These are phyloP conservation scores for Goniozus legneri DNA, from an alignment of 1,140 invertebrate genomes.

Conservation along the genomic window DNA sequence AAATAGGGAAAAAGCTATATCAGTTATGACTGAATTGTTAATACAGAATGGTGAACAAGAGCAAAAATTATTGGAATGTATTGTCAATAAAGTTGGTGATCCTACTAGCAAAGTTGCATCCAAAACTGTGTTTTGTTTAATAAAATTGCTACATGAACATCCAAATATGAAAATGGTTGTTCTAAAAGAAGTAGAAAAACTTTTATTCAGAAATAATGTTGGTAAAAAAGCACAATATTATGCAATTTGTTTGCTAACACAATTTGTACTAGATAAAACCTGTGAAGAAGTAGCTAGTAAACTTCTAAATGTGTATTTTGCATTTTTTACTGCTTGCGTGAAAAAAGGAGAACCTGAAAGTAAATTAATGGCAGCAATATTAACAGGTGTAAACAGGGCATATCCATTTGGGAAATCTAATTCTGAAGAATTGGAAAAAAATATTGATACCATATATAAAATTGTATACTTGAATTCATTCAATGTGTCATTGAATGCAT, in stretches of 20 bases:
- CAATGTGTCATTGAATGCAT: constrained; percentile 80
- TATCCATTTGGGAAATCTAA: constrained; percentile 73
- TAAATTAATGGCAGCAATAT: constrained; percentile 86
- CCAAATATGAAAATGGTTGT: constrained; percentile 90
- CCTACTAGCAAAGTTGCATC: constrained; percentile 83
- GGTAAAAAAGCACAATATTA: constrained; percentile 87
- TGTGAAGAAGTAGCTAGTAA: constrained; percentile 75
- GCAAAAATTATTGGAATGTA: constrained; percentile 71
- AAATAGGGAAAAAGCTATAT: constrained; percentile 79
- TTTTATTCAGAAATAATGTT: constrained; percentile 86
- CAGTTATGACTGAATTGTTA: constrained; percentile 75
- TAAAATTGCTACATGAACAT: constrained; percentile 79
- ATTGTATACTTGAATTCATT: constrained; percentile 83
- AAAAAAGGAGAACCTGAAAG: constrained; percentile 90
- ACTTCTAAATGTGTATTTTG: constrained; percentile 89
- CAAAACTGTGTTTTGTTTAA: constrained; percentile 82
- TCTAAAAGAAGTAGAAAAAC: constrained; percentile 81
- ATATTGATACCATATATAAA: constrained; percentile 83
- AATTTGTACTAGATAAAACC: constrained; percentile 69
- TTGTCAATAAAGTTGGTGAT: constrained; percentile 96
- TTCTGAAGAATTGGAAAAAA: constrained; percentile 59
- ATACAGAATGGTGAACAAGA: constrained; percentile 85
- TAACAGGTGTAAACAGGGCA: constrained; percentile 84
- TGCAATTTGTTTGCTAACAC: constrained; percentile 86
- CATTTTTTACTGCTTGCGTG: constrained; percentile 90